phyloP scores from a whole-genome alignment of 1,140 invertebrate genomes.

The Sarcophaga peregrina region DNA sequence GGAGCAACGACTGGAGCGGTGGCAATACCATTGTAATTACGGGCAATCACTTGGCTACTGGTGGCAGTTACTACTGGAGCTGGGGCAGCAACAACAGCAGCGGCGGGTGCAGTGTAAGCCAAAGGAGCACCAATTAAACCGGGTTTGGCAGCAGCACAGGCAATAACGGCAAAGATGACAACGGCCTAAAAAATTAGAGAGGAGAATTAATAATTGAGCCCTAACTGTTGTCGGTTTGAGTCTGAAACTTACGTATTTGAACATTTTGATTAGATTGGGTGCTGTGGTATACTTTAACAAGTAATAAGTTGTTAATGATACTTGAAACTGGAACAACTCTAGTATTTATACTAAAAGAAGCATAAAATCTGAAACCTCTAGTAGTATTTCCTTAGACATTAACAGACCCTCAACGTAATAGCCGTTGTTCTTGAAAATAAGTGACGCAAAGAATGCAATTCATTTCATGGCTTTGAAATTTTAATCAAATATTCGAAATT shows the following conservation, averaged over 20 bases:
- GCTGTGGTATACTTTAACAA: no score
- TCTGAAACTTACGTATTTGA: neutral
- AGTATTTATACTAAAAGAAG: no score
- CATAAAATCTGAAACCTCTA: no score
- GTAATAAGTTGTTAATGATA: no score
- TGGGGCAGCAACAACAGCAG: constrained; percentile 31
- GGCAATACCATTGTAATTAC: constrained; percentile 31
- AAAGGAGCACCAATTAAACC: constrained; percentile 27
- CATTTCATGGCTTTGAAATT: no score
- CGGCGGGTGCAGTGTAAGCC: constrained; percentile 49
- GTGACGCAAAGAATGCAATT: no score
- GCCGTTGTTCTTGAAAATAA: no score
- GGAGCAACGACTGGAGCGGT: constrained; percentile 30
- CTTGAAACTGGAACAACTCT: no score
- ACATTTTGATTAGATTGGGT: constrained; percentile 23
- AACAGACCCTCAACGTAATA: no score
- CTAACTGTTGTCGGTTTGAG: neutral
- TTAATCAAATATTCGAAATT: no score
- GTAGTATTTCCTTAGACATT: no score
- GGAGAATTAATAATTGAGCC: neutral
- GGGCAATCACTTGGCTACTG: constrained; percentile 35
- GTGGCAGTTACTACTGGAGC: constrained; percentile 3
- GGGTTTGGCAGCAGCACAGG: constrained; percentile 49
- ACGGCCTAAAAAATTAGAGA: constrained; percentile 21
- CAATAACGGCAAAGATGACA: constrained; percentile 35